Evolutionary conservation across 92 coral and sea anemone genomes (phyloP), one percentile per base, ranked within the genome.

Genomic region (Meandrina meandrites): DNA sequence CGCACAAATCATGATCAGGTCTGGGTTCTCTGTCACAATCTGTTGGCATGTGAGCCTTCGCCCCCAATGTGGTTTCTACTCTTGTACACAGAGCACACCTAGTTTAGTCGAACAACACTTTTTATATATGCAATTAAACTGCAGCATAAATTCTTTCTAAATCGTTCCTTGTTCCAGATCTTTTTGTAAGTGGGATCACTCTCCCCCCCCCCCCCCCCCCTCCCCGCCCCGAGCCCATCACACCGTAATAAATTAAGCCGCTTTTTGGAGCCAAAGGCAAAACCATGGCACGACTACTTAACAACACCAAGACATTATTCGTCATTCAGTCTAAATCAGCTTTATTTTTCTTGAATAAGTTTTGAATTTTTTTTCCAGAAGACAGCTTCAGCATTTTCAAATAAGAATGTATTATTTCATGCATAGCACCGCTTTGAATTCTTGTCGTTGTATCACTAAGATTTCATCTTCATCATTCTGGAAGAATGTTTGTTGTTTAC

Each of bases 401-500:
- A 24, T 1, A 5, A 54, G 5, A 53, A 32, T 18, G 34, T 28
- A 32, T 51, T 70, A 21, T 31, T 50, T 81, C 58, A 79, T 57
- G 60, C 27, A 27, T 40, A 40, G 34, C 66, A 48, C 28, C 34
- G 18, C 7, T 70, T 45, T 47, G 22, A 79, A 79, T 48, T 82
- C 68, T 36, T 71, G 60, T 45, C 40, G 27, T 66, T 81, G 60
- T 15, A 81, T 36, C 76, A 68, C 45, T 22, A 11, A 80, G 57
- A 69, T 1, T 69, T 15, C 28, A 22, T 11, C 36, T 16, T 67
- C 27, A 48, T 48, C 12, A 48, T 66, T 10, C 34, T 34, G 24
- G 40, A 7, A 4, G 14, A 50, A 47, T 47, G 68, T 60, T 68
- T 83, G 79, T 72, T 53, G 79, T 82, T 82, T 82, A 82, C 86